phyloP scores from a whole-genome alignment of 2,797 vertebrate genomes.

The Spinus pinus region DNA sequence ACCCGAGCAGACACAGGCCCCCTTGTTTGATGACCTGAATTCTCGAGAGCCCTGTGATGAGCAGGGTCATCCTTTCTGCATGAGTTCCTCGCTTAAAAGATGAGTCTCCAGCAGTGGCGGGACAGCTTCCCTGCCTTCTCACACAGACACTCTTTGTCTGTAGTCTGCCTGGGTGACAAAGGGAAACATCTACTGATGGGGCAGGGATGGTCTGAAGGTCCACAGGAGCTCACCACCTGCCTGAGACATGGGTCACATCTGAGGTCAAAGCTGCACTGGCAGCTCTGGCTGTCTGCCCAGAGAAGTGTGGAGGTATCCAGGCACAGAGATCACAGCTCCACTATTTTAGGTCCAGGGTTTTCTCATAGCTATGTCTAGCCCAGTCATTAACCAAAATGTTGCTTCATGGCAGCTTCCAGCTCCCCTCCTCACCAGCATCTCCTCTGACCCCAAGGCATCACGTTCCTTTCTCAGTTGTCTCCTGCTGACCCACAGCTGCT shows the following conservation, averaged over 20 bases:
- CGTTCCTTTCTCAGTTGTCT: neutral
- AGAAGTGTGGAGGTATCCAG: neutral
- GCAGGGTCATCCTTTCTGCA: conserved; percentile 49
- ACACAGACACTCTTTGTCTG: conserved; percentile 47
- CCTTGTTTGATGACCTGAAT: conserved; percentile 57
- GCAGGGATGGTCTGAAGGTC: neutral
- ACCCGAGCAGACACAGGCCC: conserved; percentile 13
- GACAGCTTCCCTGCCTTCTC: neutral
- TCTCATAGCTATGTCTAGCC: neutral
- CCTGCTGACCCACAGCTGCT: neutral
- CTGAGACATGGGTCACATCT: neutral
- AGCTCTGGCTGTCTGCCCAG: neutral
- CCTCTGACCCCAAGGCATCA: neutral
- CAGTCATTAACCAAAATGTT: neutral
- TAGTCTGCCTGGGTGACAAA: neutral
- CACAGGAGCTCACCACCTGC: neutral
- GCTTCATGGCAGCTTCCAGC: neutral
- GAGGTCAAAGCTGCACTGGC: neutral
- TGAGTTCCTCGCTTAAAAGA: conserved; percentile 41
- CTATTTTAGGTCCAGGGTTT: neutral
- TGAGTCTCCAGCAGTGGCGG: neutral
- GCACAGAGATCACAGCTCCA: neutral
- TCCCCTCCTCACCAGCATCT: neutral
- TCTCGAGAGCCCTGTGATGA: neutral
- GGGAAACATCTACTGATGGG: neutral